Conservation (phyloP, 2,888 invertebrate species). For the Cryptocephalus moraei region DNA sequence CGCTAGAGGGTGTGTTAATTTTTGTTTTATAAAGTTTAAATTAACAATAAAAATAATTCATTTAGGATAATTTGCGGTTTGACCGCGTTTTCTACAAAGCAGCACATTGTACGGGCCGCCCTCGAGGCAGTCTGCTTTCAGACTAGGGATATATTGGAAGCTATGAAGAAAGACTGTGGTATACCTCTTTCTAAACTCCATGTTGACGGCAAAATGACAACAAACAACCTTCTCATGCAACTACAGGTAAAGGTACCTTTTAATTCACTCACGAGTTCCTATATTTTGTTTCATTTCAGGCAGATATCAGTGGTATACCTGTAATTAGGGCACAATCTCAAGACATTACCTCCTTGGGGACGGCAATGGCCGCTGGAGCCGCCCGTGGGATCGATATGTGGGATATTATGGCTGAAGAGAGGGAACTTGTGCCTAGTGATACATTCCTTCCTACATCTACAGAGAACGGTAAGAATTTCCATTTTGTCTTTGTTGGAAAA, state of each 20-base stretch:
- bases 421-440: conserved; percentile 54
- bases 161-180: conserved; percentile 91
- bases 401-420: conserved; percentile 51
- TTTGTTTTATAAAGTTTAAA: conserved; percentile 6
- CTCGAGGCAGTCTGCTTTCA: conserved; percentile 95
- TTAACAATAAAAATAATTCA: conserved; percentile 4
- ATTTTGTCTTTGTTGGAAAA: too few species aligned
- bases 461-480: conserved; percentile 49
- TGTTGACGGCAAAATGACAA: conserved; percentile 90
- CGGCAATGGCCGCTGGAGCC: conserved; percentile 81
- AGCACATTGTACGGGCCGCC: conserved; percentile 88
- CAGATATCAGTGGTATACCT: conserved; percentile 85
- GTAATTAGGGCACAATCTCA: conserved; percentile 78
- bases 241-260: conserved; percentile 47
- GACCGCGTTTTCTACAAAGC: conserved; percentile 84
- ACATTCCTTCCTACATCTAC: conserved; percentile 75
- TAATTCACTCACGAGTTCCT: not conserved
- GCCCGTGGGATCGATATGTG: conserved; percentile 57
- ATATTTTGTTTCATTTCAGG: conserved; percentile 32
- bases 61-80: conserved; percentile 76
- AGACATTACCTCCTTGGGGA: conserved; percentile 90
- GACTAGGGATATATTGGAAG: conserved; percentile 86
- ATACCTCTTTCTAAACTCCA: conserved; percentile 69
- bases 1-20: conserved; percentile 70
- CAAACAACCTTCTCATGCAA: conserved; percentile 87